Evolutionary conservation across 2,113 vertebrate genomes (phyloP).

Genomic region (Sapajus apella): DNA sequence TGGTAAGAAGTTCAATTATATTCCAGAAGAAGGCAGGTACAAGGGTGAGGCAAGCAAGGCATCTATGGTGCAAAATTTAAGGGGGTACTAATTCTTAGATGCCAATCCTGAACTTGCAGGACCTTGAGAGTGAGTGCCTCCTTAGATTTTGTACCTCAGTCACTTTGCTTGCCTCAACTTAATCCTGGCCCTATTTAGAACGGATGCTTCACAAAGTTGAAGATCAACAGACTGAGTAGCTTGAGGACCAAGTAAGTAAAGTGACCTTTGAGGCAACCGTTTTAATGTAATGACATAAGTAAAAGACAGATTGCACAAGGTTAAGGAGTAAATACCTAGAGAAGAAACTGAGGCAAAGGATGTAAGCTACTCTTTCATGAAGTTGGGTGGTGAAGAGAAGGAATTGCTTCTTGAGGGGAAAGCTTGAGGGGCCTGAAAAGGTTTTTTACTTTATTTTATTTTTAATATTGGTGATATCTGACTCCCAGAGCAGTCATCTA

Average conservation of each 20-base stretch:
- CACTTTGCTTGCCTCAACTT: neutral
- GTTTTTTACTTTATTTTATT: slow-evolving; percentile 16
- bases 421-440: neutral
- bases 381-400: neutral
- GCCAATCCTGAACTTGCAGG: neutral
- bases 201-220: neutral
- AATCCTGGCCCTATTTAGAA: neutral
- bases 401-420: neutral
- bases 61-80: neutral
- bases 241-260: neutral
- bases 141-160: neutral
- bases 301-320: neutral
- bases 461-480: slow-evolving; percentile 23
- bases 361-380: neutral
- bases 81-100: neutral
- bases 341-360: slow-evolving; percentile 19
- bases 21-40: neutral
- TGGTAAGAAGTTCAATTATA: neutral
- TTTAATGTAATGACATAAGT: neutral
- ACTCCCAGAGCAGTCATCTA: neutral
- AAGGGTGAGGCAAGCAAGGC: neutral
- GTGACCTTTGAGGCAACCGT: neutral
- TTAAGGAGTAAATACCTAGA: neutral
- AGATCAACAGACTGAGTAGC: neutral
- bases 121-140: neutral